Base-by-base conservation (phyloP, 2,797 vertebrate species). In the Taeniopygia guttata region DNA sequence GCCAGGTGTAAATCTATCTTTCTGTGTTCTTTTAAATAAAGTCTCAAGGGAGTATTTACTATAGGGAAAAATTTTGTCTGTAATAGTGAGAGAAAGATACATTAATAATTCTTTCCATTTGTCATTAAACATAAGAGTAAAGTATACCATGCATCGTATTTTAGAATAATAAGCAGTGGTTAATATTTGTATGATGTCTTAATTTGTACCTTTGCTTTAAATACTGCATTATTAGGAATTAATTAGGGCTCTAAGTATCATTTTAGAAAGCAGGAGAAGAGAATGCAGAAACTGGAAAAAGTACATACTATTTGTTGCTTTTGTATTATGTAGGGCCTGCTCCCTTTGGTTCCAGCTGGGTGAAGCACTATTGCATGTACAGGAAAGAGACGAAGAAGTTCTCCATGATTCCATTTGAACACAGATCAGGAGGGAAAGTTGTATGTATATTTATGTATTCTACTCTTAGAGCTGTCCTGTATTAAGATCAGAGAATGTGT, bases 291-390 rank as follows among this genome's bases (percentile, higher is more conserved):
- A 25, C 26, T 89, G 42, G 25, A 49, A 58, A 43, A 32, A 84
- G n/a, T 43, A 10, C 38, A 5, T 77, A 14, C 14, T n/a, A 4
- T 22, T 60, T 42, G 13, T 89, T 64, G 26, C 22, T 93, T 82
- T 67, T 8, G 4, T 86, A 91, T 94, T 85, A 4, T 91, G 11
- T 92, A 99, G 99, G 99, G 74, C 99, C 99, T 13, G 98, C 99
- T 84, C 99, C 99, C 3, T 99, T 99, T 87, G 99, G 99, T 81
- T 99, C 99, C 94, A 99, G 98, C 45, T 99, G 99, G 99, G 99
- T 99, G 80, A 99, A 99, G 95, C 99, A 99, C 89, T 99, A 99
- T 95, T 99, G 98, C 96, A 99, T 98, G 7, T 99, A 99, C 64
- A 98, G 98, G 81, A 99, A 99, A 84, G 98, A 99, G 51, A 98